Evolutionary conservation across 2,113 vertebrate species (phyloP).

Genomic region (Sterna hirundo): DNA sequence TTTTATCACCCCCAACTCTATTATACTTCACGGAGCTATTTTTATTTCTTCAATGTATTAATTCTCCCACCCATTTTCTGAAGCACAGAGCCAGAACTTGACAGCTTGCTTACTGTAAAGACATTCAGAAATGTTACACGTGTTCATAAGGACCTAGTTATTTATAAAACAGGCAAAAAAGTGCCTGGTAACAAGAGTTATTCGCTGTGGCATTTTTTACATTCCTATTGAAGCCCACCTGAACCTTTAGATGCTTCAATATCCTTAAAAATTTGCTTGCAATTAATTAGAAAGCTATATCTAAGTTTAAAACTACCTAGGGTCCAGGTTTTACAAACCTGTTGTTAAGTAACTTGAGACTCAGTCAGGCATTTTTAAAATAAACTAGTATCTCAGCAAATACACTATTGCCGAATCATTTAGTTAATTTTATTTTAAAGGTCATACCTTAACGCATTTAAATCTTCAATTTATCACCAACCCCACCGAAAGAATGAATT

Average conservation of each 20-base stretch:
- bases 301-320: neutral
- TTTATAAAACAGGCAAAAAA: conserved; percentile 5
- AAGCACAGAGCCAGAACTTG: neutral
- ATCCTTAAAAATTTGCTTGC: neutral
- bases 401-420: neutral
- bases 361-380: neutral
- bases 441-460: neutral
- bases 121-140: neutral
- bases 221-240: neutral
- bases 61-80: conserved; percentile 28
- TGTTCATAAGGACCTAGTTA: neutral
- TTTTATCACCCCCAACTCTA: neutral
- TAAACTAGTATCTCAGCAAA: neutral
- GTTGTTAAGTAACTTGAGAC: neutral
- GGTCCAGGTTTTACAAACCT: neutral
- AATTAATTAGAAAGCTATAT: neutral
- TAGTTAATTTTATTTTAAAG: neutral
- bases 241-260: neutral
- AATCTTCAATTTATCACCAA: neutral
- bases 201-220: neutral
- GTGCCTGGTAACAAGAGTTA: neutral
- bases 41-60: conserved; percentile 35
- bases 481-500: neutral
- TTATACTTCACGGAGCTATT: neutral
- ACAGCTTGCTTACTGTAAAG: conserved; percentile 35